These are phyloP conservation scores for Mustelus asterias DNA, from an alignment of 2,113 vertebrate genomes.

Conservation along the genomic window DNA sequence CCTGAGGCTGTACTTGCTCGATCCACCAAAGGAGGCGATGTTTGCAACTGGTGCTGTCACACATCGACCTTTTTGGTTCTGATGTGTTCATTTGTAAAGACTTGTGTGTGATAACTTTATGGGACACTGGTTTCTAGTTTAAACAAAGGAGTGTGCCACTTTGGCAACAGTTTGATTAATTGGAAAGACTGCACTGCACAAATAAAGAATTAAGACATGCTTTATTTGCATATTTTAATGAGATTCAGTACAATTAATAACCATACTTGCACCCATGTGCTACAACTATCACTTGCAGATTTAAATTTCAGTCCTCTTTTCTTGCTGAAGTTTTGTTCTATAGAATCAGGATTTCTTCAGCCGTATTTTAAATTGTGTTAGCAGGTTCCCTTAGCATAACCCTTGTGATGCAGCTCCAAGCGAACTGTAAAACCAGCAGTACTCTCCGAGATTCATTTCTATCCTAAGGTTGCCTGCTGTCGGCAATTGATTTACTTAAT, in stretches of 20 bases:
- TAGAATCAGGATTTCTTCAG: background rate
- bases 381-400: background rate
- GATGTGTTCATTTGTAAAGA: background rate
- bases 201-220: background rate
- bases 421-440: background rate
- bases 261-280: background rate
- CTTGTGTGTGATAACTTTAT: background rate
- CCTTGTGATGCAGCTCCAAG: background rate
- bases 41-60: background rate
- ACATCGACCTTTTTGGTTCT: background rate
- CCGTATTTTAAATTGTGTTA: background rate
- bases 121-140: background rate
- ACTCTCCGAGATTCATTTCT: background rate
- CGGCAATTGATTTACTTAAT: background rate
- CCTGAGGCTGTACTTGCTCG: background rate
- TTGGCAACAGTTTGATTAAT: slow-evolving; percentile 2
- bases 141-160: background rate
- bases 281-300: background rate
- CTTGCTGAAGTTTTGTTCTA: background rate
- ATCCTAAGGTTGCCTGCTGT: background rate
- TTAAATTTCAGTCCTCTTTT: background rate
- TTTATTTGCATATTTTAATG: background rate
- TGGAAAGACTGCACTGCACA: background rate
- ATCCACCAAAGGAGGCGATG: background rate
- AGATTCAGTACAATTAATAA: background rate